Base-by-base conservation (phyloP, 2,113 vertebrate species). In the Forbesichthys agassizii region DNA sequence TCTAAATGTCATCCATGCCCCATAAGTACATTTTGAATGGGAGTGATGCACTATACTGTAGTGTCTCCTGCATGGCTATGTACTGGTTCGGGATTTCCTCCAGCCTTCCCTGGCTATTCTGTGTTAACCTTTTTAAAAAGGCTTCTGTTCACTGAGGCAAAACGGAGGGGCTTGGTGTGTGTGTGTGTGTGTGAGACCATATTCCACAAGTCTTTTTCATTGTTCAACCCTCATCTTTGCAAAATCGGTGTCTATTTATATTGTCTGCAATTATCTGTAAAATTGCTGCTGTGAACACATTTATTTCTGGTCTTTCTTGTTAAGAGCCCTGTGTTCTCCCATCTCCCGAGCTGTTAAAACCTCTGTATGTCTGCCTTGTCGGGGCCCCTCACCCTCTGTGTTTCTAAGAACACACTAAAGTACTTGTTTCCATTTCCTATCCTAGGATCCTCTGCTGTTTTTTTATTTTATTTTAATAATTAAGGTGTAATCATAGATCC, bases 211-310 rank as follows among this genome's bases (percentile, higher is more conserved):
- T 42, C 36, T 42, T 53, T 53, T 54, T 81, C 74, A 61, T 79
- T 74, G 33, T 60, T 20, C 74, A 77, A 73, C 42, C 13, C 63
- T 16, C 56, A 42, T 71, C 61, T 81, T 42, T 79, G 66, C 70
- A 78, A 77, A 82, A 79, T 73, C 46, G 52, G 48, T 64, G 69
- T 70, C 76, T 86, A 81, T 81, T 82, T 83, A 82, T 83, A 82
- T 84, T 61, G 7, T 48, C 48, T 48, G 72, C 75, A 72, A 79
- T 84, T 78, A 69, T 58, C 79, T 76, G 75, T 69, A 70, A 67
- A 75, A 74, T 77, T 70, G 36, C 66, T 61, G 60, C 69, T 18
- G 61, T 80, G 42, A 48, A 56, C 49, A 51, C 71, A 73, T 85
- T 87, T 86, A 78, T 81, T 86, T 84, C 33, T 60, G 53, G 10